Evolutionary conservation across 2,797 vertebrate genomes (phyloP), one percentile per base, ranked within the genome.

Genomic region (Meriones psammophilus): DNA sequence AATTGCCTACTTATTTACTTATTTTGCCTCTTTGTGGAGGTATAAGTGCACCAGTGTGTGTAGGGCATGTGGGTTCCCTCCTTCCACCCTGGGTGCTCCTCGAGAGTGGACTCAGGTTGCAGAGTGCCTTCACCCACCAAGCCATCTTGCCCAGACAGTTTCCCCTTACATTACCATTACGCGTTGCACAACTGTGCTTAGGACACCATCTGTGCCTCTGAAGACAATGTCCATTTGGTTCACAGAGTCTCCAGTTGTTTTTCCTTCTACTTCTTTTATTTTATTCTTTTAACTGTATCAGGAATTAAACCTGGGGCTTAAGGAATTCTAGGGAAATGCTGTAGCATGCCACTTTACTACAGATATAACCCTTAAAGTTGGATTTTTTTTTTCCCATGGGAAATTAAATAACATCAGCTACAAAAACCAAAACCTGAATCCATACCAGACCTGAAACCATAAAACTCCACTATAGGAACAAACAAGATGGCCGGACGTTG

Each of bases 361-460:
- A 69, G 64, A 18, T 13, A 24, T 30, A 68, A 20, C 20, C 62
- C 42, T 69, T 86, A 26, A 69, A 54, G 46, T 15, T 15, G 20
- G 13, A 46, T n/a, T n/a, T 26, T 84, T 26, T 84, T 91, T 90
- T 90, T 2, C 50, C 50, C 42, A 54, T 77, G 33, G 58, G 54
- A 93, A 93, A 94, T 95, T 94, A 92, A 95, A 85, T 88, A 95
- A 93, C 13, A 71, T 26, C 42, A 88, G 50, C n/a, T 87, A 79
- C 30, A 76, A 58, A 95, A 90, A 81, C 30, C 58, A 73, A 90
- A 92, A 88, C 73, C 13, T 0, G 0, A 89, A 33, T 68, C 77
- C 18, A 81, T 0, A 10, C 33, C 60, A 73, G 22, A 71, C 66
- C n/a, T 78, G 77, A 92, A 93, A 76, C 62, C 84, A 56, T 28